Conservation (phyloP, 2,888 invertebrate species). For the Hemaris fuciformis region DNA sequence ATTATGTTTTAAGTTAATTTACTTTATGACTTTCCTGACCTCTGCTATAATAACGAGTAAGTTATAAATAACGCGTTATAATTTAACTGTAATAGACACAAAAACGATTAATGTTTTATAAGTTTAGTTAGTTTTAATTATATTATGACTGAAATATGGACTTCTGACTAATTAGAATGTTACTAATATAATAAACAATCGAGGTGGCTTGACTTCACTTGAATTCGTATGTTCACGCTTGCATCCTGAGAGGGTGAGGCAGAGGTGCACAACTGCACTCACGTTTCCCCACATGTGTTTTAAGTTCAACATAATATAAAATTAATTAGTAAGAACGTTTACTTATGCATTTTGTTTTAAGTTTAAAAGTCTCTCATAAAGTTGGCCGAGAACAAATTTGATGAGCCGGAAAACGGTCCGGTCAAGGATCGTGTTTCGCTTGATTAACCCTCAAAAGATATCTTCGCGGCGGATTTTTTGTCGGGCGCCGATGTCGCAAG, state of each 20-base stretch:
- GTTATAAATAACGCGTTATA: background rate
- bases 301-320: too few relatives aligned
- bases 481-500: background rate
- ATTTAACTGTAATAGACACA: background rate
- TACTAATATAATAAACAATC: too few relatives aligned
- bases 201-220: too few relatives aligned
- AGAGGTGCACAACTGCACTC: too few relatives aligned
- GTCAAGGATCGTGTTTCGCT: background rate
- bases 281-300: too few relatives aligned
- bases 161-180: too few relatives aligned
- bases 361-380: background rate
- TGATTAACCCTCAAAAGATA: background rate
- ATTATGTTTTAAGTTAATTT: background rate
- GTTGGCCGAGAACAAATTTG: background rate
- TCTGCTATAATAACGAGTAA: background rate
- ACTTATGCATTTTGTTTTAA: too few relatives aligned
- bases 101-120: background rate
- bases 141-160: too few relatives aligned
- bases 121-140: too few relatives aligned
- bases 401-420: background rate
- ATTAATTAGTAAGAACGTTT: too few relatives aligned
- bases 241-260: too few relatives aligned
- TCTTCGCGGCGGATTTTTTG: background rate
- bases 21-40: background rate
- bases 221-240: too few relatives aligned